Evolutionary conservation across 1,140 invertebrate species (phyloP), one percentile per base, ranked within the genome.

Genomic region (Drosophila lowei): DNA sequence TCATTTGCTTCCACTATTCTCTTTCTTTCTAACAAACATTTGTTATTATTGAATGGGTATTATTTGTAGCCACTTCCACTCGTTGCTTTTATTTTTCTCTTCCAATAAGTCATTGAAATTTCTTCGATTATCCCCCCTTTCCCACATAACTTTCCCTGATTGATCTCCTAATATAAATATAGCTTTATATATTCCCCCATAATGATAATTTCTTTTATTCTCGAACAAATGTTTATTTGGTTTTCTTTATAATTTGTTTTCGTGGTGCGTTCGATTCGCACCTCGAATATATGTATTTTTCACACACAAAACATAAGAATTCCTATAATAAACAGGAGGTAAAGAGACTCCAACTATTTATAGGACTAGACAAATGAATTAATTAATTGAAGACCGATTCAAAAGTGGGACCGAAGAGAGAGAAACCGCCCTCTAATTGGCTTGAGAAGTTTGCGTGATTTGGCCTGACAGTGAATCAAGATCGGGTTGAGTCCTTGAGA

Each of bases 391-490:
- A 71, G 25, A 43, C 60, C 44, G 6, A 18, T 18, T 38, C n/a
- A 15, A 15, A 8, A 13, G 34, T 1, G 15, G 9, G 34, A n/a
- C 28, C n/a, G 7, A 50, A 30, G 23, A 9, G 15, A 3, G 16
- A 15, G 42, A 13, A 46, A 30, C 18, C 30, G 56, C 34, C 15
- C 11, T 13, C 77, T 65, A 72, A 44, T 57, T 77, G 61, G 43
- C 63, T 34, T 68, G 63, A 68, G 67, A 68, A 57, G 65, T 38
- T 68, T 47, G 65, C 68, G 73, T 80, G 66, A 72, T 76, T 56
- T 50, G 43, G 42, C 60, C 8, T 28, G 65, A 68, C 65, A 68
- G 63, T 68, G 25, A 56, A 68, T 50, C 60, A 65, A 73, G 59
- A 65, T 74, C 60, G 53, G 38, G 25, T 28, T 9, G 34, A 25